Evolutionary conservation across 1,140 invertebrate genomes (phyloP).

Genomic region (Ylistrum balloti): DNA sequence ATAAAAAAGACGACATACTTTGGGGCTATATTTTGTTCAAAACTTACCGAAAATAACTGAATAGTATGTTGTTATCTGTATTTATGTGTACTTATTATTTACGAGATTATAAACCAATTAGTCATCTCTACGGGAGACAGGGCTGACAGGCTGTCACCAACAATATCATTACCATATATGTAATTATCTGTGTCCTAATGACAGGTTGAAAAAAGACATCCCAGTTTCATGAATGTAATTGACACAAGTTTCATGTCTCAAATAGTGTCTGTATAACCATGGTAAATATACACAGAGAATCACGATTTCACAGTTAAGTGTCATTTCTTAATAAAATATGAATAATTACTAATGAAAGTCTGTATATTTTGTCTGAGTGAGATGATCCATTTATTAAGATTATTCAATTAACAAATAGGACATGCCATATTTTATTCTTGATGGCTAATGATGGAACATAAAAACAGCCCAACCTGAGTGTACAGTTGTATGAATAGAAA

Average conservation of each 20-base stretch:
- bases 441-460: not conserved
- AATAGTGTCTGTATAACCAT: not conserved
- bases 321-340: not conserved
- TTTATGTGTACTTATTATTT: too few relatives aligned
- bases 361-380: not conserved
- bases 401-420: not conserved
- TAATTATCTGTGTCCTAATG: not conserved
- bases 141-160: not conserved
- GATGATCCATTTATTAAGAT: not conserved
- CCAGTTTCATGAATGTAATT: slow-evolving; percentile 13
- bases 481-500: not conserved
- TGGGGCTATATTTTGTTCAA: not conserved
- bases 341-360: not conserved
- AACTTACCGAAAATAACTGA: not conserved
- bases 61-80: not conserved
- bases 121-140: not conserved
- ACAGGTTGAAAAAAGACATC: not conserved
- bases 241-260: not conserved
- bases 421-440: not conserved
- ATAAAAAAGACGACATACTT: too few relatives aligned
- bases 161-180: not conserved
- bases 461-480: too few relatives aligned
- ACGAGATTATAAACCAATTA: too few relatives aligned
- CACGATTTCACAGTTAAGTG: slow-evolving; percentile 15
- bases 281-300: not conserved